phyloP scores from a whole-genome alignment of 2,888 invertebrate species.

The Caenorhabditis sp. region DNA sequence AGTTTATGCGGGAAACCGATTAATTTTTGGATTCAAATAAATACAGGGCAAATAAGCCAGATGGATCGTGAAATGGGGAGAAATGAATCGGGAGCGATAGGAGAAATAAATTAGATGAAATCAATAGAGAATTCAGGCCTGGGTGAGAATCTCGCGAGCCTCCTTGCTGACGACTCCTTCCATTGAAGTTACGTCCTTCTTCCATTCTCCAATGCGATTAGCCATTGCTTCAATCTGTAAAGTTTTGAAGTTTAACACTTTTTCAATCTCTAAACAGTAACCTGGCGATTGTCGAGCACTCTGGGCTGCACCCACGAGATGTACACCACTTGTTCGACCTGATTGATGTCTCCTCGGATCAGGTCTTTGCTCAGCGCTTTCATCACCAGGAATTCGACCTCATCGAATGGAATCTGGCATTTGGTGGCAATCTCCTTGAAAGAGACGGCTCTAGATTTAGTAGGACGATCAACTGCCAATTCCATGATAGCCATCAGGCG shows the following conservation, averaged over 20 bases:
- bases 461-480: constrained; percentile 96
- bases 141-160: constrained; percentile 87
- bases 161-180: constrained; percentile 85
- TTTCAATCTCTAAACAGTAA: constrained; percentile 68
- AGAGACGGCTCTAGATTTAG: constrained; percentile 88
- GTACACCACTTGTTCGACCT: constrained; percentile 84
- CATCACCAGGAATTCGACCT: constrained; percentile 95
- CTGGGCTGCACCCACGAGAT: constrained; percentile 91
- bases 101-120: constrained; percentile 28
- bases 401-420: constrained; percentile 83
- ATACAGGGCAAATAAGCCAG: constrained; percentile 26
- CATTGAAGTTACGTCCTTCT: constrained; percentile 86
- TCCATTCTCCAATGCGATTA: constrained; percentile 85
- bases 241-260: neutral
- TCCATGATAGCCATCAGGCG: constrained; percentile 96
- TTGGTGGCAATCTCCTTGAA: constrained; percentile 92
- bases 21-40: constrained; percentile 46
- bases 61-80: constrained; percentile 39
- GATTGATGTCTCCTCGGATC: constrained; percentile 84
- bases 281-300: constrained; percentile 85
- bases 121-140: constrained; percentile 51
- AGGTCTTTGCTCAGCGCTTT: constrained; percentile 94
- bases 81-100: constrained; percentile 6
- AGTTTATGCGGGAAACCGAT: constrained; percentile 26
- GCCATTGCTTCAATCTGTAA: constrained; percentile 86